Evolutionary conservation across 2,113 vertebrate species (phyloP).

Genomic region (Falco punctatus): DNA sequence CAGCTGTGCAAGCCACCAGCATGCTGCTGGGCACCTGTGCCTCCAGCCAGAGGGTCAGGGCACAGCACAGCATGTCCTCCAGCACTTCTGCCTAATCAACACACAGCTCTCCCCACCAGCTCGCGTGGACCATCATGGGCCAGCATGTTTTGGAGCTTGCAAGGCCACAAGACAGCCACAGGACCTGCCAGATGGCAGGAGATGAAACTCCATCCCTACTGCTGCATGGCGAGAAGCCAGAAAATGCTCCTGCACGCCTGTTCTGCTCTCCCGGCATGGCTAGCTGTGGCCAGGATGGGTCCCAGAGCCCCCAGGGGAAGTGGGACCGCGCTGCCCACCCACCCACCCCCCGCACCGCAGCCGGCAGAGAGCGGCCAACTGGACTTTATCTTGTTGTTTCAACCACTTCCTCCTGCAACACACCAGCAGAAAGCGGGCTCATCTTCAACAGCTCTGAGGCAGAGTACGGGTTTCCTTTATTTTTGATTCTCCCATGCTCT

Average conservation of each 20-base stretch:
- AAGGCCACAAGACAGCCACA: neutral
- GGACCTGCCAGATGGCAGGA: neutral
- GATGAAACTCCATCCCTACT: neutral
- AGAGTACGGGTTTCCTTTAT: neutral
- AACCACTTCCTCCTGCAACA: neutral
- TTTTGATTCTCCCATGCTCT: neutral
- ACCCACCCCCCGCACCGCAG: rapidly evolving
- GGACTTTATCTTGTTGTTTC: neutral
- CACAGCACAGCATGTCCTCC: rapidly evolving
- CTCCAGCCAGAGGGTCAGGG: neutral
- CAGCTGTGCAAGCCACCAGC: neutral
- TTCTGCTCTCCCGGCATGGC: rapidly evolving
- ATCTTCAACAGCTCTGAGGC: neutral
- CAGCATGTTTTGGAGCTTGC: rapidly evolving
- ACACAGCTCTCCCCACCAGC: neutral
- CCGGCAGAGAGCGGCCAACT: neutral
- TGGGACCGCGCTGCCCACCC: neutral
- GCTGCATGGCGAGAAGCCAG: neutral
- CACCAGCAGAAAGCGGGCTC: neutral
- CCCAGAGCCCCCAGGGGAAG: neutral
- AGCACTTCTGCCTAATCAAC: rapidly evolving
- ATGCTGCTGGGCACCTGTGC: rapidly evolving
- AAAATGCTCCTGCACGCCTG: rapidly evolving
- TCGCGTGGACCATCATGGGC: rapidly evolving
- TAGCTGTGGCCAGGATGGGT: neutral